A percentile compares a stretch with the other conserved stretches of the same genome.
phyloP scores from a whole-genome alignment of 2,113 vertebrate genomes.

The Callionymus lyra region DNA sequence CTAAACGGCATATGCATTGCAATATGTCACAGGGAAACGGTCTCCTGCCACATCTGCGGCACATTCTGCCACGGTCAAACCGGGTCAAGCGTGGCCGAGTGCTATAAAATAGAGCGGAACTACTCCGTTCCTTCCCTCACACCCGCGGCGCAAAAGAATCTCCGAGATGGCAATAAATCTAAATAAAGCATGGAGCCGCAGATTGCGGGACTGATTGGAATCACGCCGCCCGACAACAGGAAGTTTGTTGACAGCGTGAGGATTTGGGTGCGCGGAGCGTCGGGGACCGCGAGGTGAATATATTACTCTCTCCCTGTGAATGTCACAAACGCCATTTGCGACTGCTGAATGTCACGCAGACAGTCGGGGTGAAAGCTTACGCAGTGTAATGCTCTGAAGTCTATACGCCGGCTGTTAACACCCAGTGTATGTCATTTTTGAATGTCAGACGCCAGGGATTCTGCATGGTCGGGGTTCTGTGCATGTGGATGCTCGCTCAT shows the following conservation, averaged over 20 bases:
- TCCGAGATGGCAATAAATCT: conserved; percentile 1
- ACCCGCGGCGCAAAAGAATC: background rate
- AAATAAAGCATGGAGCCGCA: conserved; percentile 23
- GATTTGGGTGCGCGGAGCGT: conserved; percentile 28
- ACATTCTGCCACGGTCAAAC: conserved; percentile 23
- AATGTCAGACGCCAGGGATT: no score
- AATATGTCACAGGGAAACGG: conserved; percentile 43
- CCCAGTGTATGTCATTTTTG: conserved; percentile 12
- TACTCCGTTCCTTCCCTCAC: background rate
- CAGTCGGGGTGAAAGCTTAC: conserved; percentile 37
- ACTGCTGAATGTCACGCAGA: conserved; percentile 47
- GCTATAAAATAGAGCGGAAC: conserved; percentile 20
- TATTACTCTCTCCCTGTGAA: conserved; percentile 48
- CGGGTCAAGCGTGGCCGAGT: conserved; percentile 2
- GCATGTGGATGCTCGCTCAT: no score
- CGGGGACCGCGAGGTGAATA: conserved; percentile 49
- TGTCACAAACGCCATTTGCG: conserved; percentile 55
- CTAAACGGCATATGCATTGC: conserved; percentile 29
- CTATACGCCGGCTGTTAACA: conserved; percentile 29
- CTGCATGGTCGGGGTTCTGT: no score
- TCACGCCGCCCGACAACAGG: conserved; percentile 16
- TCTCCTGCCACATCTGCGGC: conserved; percentile 19
- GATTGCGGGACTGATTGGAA: conserved; percentile 23
- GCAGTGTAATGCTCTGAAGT: conserved; percentile 22
- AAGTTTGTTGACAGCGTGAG: conserved; percentile 40